Base-by-base conservation (phyloP, 1,140 invertebrate genomes). In the Leptonema lineaticorne region DNA sequence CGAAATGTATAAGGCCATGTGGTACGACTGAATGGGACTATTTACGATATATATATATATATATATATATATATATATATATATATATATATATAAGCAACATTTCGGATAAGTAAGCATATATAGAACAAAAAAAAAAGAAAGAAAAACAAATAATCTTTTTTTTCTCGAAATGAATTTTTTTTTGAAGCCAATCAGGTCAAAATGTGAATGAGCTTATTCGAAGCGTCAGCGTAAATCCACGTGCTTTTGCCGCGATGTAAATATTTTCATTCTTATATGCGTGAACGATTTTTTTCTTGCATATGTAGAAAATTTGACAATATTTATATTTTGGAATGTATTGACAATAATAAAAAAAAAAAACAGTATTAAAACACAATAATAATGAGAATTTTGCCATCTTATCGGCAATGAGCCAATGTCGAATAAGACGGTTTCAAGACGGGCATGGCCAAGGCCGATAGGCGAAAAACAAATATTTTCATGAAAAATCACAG, bases 391-490 rank as follows among this genome's bases (percentile, higher is more conserved):
- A 8, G 50, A 53, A 53, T 24, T 24, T 53, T 53, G 18, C 24
- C 50, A 53, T 53, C 50, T 50, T 48, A 50, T 50, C 62, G 62
- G 62, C 62, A 33, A 16, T 16, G 46, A 27, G 62, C 62, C 62
- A 64, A 50, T 50, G 46, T 63, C 18, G 26, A 64, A 64, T 41
- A 53, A 50, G 62, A 45, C 18, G 26, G 27, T 33, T 37, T 45
- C 24, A 64, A 64, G 22, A 50, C 46, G 62, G 41, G 41, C 62
- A 50, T 41, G 62, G 62, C 62, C 62, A 64, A 64, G 62, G 62
- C 33, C 62, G 62, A n/a, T 64, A 11, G 16, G 46, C 14, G 45
- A 64, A 50, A 64, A 41, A 64, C 41, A 63, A 63, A 45, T 45
- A 63, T 59, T 59, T 59, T 59, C 57, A 33, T 24, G 24, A 59